phyloP scores from a whole-genome alignment of 2,113 vertebrate species.

The Paradoxurus hermaphroditus region DNA sequence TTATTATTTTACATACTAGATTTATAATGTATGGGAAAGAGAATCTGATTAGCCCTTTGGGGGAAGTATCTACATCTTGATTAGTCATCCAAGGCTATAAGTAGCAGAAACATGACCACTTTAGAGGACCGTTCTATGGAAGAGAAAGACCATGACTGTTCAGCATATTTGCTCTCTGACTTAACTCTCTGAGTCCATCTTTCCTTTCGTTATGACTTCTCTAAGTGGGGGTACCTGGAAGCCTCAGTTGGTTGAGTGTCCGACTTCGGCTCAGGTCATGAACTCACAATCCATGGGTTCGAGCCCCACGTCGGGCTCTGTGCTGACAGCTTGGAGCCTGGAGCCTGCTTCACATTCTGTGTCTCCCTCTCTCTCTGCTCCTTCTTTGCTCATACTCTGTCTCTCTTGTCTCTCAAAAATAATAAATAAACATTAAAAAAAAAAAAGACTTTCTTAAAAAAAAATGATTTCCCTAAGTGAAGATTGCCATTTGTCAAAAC shows the following conservation, averaged over 20 bases:
- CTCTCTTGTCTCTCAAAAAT: too few species aligned
- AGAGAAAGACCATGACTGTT: neutral
- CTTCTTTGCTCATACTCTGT: too few species aligned
- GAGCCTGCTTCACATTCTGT: too few species aligned
- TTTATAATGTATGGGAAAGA: neutral
- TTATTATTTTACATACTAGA: neutral
- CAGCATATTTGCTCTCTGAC: neutral
- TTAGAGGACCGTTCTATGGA: neutral
- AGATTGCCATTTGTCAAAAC: constrained; percentile 22
- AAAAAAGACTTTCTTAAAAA: too few species aligned
- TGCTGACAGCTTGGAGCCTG: too few species aligned
- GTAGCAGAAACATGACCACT: neutral
- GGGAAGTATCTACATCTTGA: neutral
- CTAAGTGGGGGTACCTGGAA: neutral
- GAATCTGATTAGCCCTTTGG: neutral
- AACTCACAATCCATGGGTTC: too few species aligned
- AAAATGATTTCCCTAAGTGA: neutral
- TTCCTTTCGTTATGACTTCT: neutral
- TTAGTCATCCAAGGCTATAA: neutral
- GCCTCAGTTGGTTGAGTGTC: too few species aligned
- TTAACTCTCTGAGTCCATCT: neutral
- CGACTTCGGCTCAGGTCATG: too few species aligned
- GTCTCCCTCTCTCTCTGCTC: too few species aligned
- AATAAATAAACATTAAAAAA: too few species aligned
- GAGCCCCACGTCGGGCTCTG: too few species aligned